Percentiles rank a stretch among this genome's conserved stretches.
These are phyloP conservation scores for Cremastinae sp. DNA, from an alignment of 2,888 invertebrate genomes.

Conservation along the genomic window DNA sequence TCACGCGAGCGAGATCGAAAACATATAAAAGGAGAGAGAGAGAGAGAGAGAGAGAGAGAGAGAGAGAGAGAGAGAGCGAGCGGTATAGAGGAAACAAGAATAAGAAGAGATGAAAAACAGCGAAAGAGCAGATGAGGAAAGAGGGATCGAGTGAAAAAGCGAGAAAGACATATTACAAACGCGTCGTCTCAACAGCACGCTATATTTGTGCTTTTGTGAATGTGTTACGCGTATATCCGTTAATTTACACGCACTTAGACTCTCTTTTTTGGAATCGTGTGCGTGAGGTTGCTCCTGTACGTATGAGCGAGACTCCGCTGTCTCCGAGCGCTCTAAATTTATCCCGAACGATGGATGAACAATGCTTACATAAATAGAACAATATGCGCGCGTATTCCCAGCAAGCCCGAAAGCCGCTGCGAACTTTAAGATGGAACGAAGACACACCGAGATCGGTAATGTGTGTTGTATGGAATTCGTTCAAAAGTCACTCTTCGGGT, in stretches of 20 bases:
- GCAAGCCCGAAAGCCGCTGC: slow-evolving; percentile 33
- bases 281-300: not conserved
- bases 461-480: slow-evolving; percentile 73
- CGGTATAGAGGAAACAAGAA: slow-evolving; percentile 21
- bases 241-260: slow-evolving; percentile 1
- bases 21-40: slow-evolving; percentile 47
- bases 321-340: slow-evolving; percentile 76
- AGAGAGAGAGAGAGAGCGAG: slow-evolving; percentile 42
- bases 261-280: not conserved
- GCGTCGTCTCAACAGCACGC: slow-evolving; percentile 37
- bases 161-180: slow-evolving; percentile 53
- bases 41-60: slow-evolving; percentile 54
- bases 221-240: slow-evolving; percentile 11
- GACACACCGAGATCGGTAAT: slow-evolving; percentile 48
- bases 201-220: slow-evolving; percentile 20
- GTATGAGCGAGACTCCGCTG: slow-evolving; percentile 55
- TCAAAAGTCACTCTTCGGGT: slow-evolving; percentile 72
- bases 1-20: slow-evolving; percentile 46
- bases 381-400: slow-evolving; percentile 75
- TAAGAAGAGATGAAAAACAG: slow-evolving; percentile 50
- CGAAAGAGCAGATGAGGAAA: slow-evolving; percentile 50
- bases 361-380: slow-evolving; percentile 80
- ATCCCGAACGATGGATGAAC: slow-evolving; percentile 80
- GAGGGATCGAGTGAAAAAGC: slow-evolving; percentile 54
- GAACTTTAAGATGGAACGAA: slow-evolving; percentile 46